These are phyloP conservation scores for Biston betularia DNA, from an alignment of 2,888 invertebrate species.

Conservation along the genomic window DNA sequence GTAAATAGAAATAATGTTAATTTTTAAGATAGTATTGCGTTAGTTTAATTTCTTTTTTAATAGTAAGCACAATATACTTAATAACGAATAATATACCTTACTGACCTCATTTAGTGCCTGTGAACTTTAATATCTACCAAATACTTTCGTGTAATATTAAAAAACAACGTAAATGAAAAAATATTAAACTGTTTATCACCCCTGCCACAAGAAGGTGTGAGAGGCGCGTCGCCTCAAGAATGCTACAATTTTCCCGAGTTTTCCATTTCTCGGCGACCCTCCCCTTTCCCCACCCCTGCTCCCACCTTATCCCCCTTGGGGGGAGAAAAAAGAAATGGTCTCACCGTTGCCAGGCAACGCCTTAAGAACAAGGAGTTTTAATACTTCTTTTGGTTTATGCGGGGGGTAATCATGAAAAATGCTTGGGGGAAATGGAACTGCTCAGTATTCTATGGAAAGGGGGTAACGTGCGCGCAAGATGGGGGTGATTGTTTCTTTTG, in stretches of 20 bases:
- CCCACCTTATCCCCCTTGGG: constrained; percentile 39
- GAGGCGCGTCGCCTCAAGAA: constrained; percentile 85
- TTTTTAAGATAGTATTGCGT: too few species aligned
- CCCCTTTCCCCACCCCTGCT: constrained; percentile 51
- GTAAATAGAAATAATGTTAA: too few species aligned
- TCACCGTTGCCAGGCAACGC: constrained; percentile 73
- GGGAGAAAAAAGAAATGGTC: constrained; percentile 77
- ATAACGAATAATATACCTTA: too few species aligned
- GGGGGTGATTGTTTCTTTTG: constrained; percentile 7
- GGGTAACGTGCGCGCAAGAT: constrained; percentile 7
- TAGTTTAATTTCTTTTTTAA: too few species aligned
- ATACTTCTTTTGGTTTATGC: constrained; percentile 44
- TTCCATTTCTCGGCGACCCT: constrained; percentile 83
- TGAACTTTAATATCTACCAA: too few species aligned
- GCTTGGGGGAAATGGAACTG: constrained; percentile 34
- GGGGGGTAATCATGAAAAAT: constrained; percentile 34
- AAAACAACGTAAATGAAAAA: neutral
- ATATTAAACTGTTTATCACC: constrained; percentile 59
- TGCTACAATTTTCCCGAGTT: constrained; percentile 87
- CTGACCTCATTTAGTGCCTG: too few species aligned
- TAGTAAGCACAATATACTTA: too few species aligned
- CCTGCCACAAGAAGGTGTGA: constrained; percentile 81
- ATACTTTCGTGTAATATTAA: neutral
- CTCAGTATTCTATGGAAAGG: constrained; percentile 6
- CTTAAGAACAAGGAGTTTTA: constrained; percentile 32